Evolutionary conservation across 1,140 invertebrate genomes (phyloP), one percentile per base, ranked within the genome.

Genomic region (Frieseomelitta varia): DNA sequence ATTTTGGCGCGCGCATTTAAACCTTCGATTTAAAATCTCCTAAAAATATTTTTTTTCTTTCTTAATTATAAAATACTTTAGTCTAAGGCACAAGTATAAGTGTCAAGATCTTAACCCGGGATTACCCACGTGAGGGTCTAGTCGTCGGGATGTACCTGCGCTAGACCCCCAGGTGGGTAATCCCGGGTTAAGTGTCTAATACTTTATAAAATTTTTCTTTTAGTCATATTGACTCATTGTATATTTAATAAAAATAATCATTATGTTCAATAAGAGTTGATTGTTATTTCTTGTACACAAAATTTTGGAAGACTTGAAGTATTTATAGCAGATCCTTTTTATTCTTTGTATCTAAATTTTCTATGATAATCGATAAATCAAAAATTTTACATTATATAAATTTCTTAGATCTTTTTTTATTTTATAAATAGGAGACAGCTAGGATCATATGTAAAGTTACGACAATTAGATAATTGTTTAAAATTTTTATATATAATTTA

Each of bases 101-200:
- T 39, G 63, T 73, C 21, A 53, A 63, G 76, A 82, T 76, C 73
- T 68, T 30, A n/a, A n/a, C n/a, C n/a, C n/a, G n/a, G n/a, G n/a
- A n/a, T n/a, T n/a, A n/a, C n/a, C n/a, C n/a, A n/a, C n/a, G n/a
- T n/a, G n/a, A n/a, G n/a, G n/a, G n/a, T n/a, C n/a, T n/a, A n/a
- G n/a, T n/a, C n/a, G n/a, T n/a, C n/a, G n/a, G n/a, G n/a, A n/a
- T n/a, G n/a, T n/a, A n/a, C n/a, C n/a, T n/a, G n/a, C n/a, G n/a
- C n/a, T n/a, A n/a, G n/a, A n/a, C n/a, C n/a, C n/a, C n/a, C n/a
- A n/a, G n/a, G n/a, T n/a, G n/a, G n/a, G n/a, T n/a, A n/a, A n/a
- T n/a, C n/a, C n/a, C n/a, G n/a, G n/a, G n/a, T n/a, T n/a, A 55
- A 65, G 19, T 74, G 6, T 11, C 21, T 74, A 81, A 81, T 17